These are phyloP conservation scores for Pristionchus mayeri DNA, from an alignment of 2,888 invertebrate genomes.

Conservation along the genomic window DNA sequence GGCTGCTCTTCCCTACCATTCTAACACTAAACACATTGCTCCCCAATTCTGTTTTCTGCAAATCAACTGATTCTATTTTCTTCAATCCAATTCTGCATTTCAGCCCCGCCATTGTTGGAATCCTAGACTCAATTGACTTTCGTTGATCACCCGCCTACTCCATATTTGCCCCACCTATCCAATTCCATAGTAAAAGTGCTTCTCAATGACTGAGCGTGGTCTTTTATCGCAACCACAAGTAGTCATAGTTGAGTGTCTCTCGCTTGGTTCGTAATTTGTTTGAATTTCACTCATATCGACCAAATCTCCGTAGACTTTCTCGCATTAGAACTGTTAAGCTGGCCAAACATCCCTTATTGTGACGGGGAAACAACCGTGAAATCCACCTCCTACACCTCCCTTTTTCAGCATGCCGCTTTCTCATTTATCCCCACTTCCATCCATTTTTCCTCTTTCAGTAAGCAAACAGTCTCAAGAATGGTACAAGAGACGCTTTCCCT, in stretches of 20 bases:
- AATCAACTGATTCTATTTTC: too few relatives aligned
- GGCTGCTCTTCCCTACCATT: too few relatives aligned
- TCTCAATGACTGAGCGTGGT: neutral
- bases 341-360: neutral
- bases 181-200: slow-evolving; percentile 1
- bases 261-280: neutral
- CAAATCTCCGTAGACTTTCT: neutral
- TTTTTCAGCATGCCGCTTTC: neutral
- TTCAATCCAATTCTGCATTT: too few relatives aligned
- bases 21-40: too few relatives aligned
- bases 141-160: neutral
- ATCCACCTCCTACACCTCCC: neutral
- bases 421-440: neutral
- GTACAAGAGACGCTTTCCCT: neutral
- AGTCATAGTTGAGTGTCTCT: neutral
- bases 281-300: neutral
- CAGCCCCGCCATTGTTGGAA: too few relatives aligned
- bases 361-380: neutral
- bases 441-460: neutral
- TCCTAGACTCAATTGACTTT: too few relatives aligned
- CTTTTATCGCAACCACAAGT: neutral
- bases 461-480: slow-evolving; percentile 4
- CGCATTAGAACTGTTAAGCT: neutral
- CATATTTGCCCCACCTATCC: neutral
- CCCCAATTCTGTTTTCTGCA: too few relatives aligned